phyloP scores from a whole-genome alignment of 2,888 invertebrate species.

The Syrista parreyssii region DNA sequence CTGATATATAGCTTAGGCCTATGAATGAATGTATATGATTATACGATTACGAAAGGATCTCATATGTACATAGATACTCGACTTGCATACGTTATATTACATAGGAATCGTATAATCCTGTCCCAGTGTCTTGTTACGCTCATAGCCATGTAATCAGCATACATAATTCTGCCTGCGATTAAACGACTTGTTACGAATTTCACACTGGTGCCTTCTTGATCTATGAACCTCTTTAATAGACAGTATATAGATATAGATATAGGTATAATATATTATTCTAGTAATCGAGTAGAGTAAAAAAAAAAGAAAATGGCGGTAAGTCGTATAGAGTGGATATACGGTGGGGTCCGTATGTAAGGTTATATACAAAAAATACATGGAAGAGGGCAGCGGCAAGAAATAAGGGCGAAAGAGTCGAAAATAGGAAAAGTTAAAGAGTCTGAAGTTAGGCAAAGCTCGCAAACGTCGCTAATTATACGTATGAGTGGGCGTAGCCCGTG shows the following conservation, averaged over 20 bases:
- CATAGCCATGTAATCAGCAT: slow-evolving; percentile 43
- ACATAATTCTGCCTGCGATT: slow-evolving; percentile 46
- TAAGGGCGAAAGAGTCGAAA: background rate
- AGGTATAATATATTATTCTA: slow-evolving; percentile 8
- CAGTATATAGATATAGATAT: background rate
- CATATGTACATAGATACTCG: slow-evolving; percentile 32
- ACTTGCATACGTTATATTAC: slow-evolving; percentile 11
- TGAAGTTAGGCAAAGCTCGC: background rate
- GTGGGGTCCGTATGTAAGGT: slow-evolving; percentile 1
- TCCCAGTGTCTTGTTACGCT: slow-evolving; percentile 47
- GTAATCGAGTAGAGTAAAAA: slow-evolving; percentile 9
- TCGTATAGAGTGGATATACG: slow-evolving; percentile 20
- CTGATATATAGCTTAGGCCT: background rate
- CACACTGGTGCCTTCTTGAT: background rate
- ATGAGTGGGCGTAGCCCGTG: slow-evolving; percentile 18
- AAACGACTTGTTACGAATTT: slow-evolving; percentile 32
- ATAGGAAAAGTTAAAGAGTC: slow-evolving; percentile 1
- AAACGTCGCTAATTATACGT: slow-evolving; percentile 20
- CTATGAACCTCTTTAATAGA: background rate
- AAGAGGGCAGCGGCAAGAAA: slow-evolving; percentile 2
- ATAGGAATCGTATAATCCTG: slow-evolving; percentile 15
- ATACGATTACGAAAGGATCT: slow-evolving; percentile 35
- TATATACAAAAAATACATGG: background rate
- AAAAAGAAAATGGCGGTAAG: slow-evolving; percentile 16
- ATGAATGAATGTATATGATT: background rate